Conservation (phyloP, 2,113 vertebrate species). For the Etheostoma cragini region DNA sequence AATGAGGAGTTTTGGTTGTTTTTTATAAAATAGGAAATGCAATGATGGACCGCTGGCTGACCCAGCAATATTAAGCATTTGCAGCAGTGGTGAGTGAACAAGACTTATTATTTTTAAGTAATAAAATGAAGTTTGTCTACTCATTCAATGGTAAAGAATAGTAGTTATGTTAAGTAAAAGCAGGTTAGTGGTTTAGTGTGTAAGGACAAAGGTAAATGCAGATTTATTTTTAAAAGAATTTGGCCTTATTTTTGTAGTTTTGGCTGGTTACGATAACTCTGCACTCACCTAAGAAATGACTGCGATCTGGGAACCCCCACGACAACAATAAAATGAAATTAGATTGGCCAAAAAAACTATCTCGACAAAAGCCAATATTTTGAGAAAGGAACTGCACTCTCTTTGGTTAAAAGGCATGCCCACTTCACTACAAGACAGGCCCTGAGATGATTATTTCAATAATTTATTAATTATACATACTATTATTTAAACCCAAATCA, state of each 20-base stretch:
- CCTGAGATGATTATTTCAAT: no score
- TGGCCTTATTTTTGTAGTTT: not conserved
- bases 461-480: no score
- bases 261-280: not conserved
- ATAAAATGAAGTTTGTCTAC: not conserved
- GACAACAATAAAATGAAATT: not conserved
- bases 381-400: no score
- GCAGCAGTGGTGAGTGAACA: conserved; percentile 25
- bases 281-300: not conserved
- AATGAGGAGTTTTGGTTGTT: conserved; percentile 49
- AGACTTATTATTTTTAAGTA: conserved; percentile 10
- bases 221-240: not conserved
- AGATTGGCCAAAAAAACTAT: not conserved
- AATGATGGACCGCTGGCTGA: conserved; percentile 20
- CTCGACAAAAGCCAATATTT: no score
- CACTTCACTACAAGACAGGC: no score
- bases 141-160: not conserved
- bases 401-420: no score
- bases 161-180: not conserved
- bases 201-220: not conserved
- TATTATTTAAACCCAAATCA: no score
- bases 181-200: conserved; percentile 2
- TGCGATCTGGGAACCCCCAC: not conserved
- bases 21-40: conserved; percentile 49
- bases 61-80: not conserved